Conservation (phyloP, 2,888 invertebrate genomes). For the Orchesellides sinensis region DNA sequence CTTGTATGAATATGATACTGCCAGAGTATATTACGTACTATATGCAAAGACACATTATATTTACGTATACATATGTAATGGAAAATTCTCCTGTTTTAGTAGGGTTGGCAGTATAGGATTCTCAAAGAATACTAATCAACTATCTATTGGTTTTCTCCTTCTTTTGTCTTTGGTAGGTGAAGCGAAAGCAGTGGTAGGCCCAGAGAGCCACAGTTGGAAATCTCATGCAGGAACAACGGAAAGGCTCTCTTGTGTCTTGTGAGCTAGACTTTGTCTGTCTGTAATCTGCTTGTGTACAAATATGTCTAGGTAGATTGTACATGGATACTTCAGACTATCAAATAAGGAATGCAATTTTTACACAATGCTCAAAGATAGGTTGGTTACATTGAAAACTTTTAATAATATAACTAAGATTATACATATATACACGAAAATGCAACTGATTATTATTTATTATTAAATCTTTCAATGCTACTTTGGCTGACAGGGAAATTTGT, state of each 20-base stretch:
- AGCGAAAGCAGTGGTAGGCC: neutral
- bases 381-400: too few species aligned
- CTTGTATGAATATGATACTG: too few species aligned
- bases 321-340: too few species aligned
- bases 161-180: neutral
- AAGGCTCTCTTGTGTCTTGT: neutral
- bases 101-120: neutral
- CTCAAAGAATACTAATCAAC: conserved; percentile 27
- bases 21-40: neutral
- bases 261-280: neutral
- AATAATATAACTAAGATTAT: too few species aligned
- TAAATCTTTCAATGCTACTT: conserved; percentile 33
- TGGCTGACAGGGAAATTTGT: conserved; percentile 30
- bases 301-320: neutral
- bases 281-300: neutral
- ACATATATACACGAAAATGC: too few species aligned
- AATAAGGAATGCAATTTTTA: too few species aligned
- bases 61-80: neutral
- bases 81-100: neutral
- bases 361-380: too few species aligned
- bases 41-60: too few species aligned
- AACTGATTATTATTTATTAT: conserved; percentile 47
- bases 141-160: conserved; percentile 26
- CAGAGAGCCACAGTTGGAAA: conserved; percentile 39
- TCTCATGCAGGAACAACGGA: conserved; percentile 41